Conservation (phyloP, 2,113 vertebrate species). For the Scomber scombrus region DNA sequence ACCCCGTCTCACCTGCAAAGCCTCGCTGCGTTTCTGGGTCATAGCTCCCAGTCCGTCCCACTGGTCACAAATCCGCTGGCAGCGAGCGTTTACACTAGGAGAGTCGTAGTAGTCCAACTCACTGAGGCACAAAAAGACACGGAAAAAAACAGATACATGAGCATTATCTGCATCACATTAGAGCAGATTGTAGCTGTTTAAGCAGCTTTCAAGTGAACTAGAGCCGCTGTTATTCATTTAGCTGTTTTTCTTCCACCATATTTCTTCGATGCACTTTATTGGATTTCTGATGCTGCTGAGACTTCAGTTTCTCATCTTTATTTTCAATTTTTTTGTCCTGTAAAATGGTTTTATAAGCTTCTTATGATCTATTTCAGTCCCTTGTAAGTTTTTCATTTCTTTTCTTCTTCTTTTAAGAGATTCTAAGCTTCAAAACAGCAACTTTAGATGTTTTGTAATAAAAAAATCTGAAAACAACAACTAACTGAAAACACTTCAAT, state of each 20-base stretch:
- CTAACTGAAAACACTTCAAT: no score
- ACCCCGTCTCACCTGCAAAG: slow-evolving; percentile 90
- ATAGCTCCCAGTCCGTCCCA: slow-evolving; percentile 95
- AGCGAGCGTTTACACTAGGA: slow-evolving; percentile 95
- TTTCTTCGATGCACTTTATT: slow-evolving; percentile 8
- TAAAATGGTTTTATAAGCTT: background rate
- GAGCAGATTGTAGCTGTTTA: background rate
- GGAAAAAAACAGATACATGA: background rate
- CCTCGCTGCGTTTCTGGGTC: slow-evolving; percentile 96
- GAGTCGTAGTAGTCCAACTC: slow-evolving; percentile 99
- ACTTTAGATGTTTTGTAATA: no score
- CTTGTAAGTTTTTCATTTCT: background rate
- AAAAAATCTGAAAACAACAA: no score
- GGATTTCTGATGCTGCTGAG: background rate
- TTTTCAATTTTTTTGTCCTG: background rate
- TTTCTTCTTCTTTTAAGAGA: background rate
- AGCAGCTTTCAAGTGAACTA: background rate
- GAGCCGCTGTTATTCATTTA: no score
- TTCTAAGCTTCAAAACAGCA: no score
- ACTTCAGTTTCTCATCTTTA: background rate
- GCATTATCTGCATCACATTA: background rate
- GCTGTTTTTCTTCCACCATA: background rate
- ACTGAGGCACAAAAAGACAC: slow-evolving; percentile 77
- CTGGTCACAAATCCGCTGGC: slow-evolving; percentile 98
- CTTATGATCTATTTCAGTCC: background rate